Conservation (phyloP, 2,113 vertebrate genomes). For the Petromus typicus region DNA sequence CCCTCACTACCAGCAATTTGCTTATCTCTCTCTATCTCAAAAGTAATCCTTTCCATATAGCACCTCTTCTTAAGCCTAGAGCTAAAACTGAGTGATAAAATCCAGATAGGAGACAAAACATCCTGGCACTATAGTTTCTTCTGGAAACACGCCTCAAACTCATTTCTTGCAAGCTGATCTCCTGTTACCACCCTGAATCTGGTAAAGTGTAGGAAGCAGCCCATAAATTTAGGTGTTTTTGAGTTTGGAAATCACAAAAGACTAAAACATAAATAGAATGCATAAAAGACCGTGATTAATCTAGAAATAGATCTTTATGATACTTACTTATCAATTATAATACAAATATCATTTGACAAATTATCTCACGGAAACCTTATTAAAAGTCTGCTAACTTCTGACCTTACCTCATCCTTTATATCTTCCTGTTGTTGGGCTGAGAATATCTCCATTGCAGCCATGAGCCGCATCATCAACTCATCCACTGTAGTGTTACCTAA, state of each 20-base stretch:
- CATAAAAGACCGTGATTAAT: constrained; percentile 21
- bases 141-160: neutral
- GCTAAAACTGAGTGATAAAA: constrained; percentile 6
- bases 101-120: neutral
- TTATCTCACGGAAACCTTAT: constrained; percentile 53
- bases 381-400: constrained; percentile 67
- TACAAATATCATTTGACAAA: constrained; percentile 40
- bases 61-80: neutral
- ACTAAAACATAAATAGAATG: constrained; percentile 2
- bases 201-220: constrained; percentile 26
- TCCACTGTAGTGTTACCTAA: constrained; percentile 99
- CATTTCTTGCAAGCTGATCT: constrained; percentile 10
- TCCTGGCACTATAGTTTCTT: constrained; percentile 16
- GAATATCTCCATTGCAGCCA: constrained; percentile 99
- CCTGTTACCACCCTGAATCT: neutral
- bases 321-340: constrained; percentile 23
- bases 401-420: constrained; percentile 97
- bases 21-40: neutral
- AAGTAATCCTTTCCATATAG: neutral
- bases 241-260: neutral
- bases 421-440: constrained; percentile 98
- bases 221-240: constrained; percentile 47
- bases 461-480: constrained; percentile 99
- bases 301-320: constrained; percentile 29
- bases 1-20: neutral